phyloP scores from a whole-genome alignment of 2,797 vertebrate genomes.

The Hoplostethus mediterraneus region DNA sequence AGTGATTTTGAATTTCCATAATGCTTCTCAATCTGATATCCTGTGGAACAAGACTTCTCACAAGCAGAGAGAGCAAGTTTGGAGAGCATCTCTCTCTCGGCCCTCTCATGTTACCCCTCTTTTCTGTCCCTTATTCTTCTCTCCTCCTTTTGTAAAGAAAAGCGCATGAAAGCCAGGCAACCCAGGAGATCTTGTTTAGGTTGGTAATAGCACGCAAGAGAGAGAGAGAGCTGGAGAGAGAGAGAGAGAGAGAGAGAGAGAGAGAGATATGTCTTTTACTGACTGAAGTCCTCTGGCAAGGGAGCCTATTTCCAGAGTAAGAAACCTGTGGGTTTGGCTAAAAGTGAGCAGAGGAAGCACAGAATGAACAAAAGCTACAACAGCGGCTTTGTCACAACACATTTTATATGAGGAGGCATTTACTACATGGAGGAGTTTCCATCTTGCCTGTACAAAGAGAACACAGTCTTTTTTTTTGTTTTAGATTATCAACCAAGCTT shows the following conservation, averaged over 20 bases:
- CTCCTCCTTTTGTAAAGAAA: constrained; percentile 40
- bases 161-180: constrained; percentile 38
- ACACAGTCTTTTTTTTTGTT: constrained; percentile 26
- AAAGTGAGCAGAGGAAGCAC: constrained; percentile 19
- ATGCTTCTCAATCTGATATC: constrained; percentile 43
- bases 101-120: constrained; percentile 34
- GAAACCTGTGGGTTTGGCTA: constrained; percentile 60
- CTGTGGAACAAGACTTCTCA: constrained; percentile 33
- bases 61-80: constrained; percentile 39
- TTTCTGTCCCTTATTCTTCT: constrained; percentile 30
- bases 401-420: constrained; percentile 9
- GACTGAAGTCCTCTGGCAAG: constrained; percentile 47
- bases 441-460: constrained; percentile 7
- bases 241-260: constrained; percentile 13
- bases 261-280: constrained; percentile 4
- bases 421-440: neutral
- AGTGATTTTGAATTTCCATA: constrained; percentile 49
- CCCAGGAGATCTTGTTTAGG: constrained; percentile 59
- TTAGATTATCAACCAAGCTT: constrained; percentile 42
- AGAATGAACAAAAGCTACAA: constrained; percentile 35
- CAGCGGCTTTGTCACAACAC: constrained; percentile 20
- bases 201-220: constrained; percentile 51
- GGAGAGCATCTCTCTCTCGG: constrained; percentile 24
- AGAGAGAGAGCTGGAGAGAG: constrained; percentile 31
- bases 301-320: constrained; percentile 44